Percentiles rank a stretch among this genome's conserved stretches.
Conservation (phyloP, 2,113 vertebrate genomes). For the Cyprinodon variegatus region DNA sequence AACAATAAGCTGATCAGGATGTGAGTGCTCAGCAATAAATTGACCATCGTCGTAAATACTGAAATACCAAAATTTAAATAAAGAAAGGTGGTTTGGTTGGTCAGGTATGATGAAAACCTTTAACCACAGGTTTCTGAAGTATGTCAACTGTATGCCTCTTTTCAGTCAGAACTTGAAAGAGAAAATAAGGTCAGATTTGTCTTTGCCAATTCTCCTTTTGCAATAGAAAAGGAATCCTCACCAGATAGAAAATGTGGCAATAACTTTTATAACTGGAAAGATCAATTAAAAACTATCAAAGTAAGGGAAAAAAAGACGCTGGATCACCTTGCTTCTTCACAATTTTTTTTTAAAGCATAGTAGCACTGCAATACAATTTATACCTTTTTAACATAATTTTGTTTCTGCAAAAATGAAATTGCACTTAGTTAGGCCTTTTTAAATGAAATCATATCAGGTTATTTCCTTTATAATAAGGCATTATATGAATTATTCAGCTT, state of each 20-base stretch:
- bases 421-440: neutral
- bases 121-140: constrained; percentile 39
- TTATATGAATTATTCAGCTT: neutral
- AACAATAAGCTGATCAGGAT: constrained; percentile 8
- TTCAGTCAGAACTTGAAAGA: constrained; percentile 13
- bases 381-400: neutral
- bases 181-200: constrained; percentile 18
- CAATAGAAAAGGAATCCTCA: constrained; percentile 21
- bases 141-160: constrained; percentile 15
- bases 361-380: neutral
- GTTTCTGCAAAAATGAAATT: neutral
- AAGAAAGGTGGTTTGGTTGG: constrained; percentile 13
- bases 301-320: neutral
- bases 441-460: too few relatives aligned
- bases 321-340: neutral
- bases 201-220: constrained; percentile 38
- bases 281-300: constrained; percentile 6
- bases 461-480: neutral
- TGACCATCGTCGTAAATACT: constrained; percentile 14
- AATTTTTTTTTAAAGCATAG: constrained; percentile 1
- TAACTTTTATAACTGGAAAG: neutral
- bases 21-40: constrained; percentile 22
- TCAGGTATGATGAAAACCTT: constrained; percentile 25
- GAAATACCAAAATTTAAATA: constrained; percentile 36
- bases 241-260: constrained; percentile 31